Evolutionary conservation across 2,113 vertebrate species (phyloP).

Genomic region (Balaeniceps rex): DNA sequence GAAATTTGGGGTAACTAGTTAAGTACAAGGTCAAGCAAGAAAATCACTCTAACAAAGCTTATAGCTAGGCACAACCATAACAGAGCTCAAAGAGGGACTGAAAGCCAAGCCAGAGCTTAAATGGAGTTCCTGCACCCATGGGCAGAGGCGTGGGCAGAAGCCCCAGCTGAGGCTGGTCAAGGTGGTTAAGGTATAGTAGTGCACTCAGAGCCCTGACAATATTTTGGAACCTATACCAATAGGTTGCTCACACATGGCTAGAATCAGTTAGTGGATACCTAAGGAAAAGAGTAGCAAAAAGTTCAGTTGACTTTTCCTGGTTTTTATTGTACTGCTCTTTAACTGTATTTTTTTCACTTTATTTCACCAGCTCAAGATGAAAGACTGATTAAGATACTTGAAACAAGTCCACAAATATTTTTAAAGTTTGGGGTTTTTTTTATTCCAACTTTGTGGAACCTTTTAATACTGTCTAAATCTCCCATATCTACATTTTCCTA

Average conservation of each 20-base stretch:
- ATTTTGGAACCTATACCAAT: not conserved
- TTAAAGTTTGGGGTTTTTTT: not conserved
- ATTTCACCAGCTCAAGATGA: not conserved
- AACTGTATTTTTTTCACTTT: not conserved
- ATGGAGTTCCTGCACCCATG: not conserved
- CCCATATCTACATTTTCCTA: not conserved
- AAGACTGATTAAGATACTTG: not conserved
- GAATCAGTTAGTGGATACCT: not conserved
- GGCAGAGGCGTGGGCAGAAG: not conserved
- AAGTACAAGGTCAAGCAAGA: accelerated
- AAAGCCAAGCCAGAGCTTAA: not conserved
- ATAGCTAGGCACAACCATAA: accelerated
- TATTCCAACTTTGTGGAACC: not conserved
- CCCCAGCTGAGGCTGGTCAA: not conserved
- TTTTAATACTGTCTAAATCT: not conserved
- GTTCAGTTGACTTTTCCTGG: not conserved
- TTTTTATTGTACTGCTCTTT: not conserved
- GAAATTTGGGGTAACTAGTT: accelerated
- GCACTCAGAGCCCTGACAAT: not conserved
- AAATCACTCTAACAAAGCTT: not conserved
- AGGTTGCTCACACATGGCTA: not conserved
- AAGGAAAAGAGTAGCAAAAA: not conserved
- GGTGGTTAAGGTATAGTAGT: accelerated
- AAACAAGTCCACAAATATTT: not conserved
- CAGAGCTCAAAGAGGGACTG: accelerated